Evolutionary conservation across 92 coral and sea anemone genomes (phyloP).

Genomic region (Palythoa heliodiscus): DNA sequence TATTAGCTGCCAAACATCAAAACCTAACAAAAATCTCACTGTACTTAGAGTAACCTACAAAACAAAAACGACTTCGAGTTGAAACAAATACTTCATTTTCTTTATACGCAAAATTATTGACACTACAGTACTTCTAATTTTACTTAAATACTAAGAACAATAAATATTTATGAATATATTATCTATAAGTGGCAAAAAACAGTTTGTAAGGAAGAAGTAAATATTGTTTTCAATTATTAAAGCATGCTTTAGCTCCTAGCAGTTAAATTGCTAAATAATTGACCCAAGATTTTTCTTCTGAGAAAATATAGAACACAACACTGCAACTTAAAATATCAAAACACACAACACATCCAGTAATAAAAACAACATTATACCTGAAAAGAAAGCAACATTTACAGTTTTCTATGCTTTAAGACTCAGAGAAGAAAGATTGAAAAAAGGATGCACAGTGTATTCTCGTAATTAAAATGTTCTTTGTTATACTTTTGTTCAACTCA

Average conservation of each 20-base stretch:
- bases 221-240: not conserved
- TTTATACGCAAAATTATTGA: too few relatives aligned
- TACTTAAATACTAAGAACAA: too few relatives aligned
- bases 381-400: not conserved
- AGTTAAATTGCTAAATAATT: not conserved
- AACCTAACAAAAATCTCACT: not conserved
- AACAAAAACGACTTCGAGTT: not conserved
- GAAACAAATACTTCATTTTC: too few relatives aligned
- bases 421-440: too few relatives aligned
- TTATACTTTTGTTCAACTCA: not conserved
- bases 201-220: too few relatives aligned
- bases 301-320: not conserved
- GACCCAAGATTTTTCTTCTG: not conserved
- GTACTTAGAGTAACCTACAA: not conserved
- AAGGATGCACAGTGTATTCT: too few relatives aligned
- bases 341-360: not conserved
- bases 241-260: not conserved
- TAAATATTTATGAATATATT: too few relatives aligned
- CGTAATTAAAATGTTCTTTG: too few relatives aligned
- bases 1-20: not conserved
- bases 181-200: too few relatives aligned
- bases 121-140: too few relatives aligned
- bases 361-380: not conserved
- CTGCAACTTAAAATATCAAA: too few relatives aligned
- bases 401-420: too few relatives aligned